phyloP scores from a whole-genome alignment of 64 coral and sea anemone genomes.

The Montipora foliosa region DNA sequence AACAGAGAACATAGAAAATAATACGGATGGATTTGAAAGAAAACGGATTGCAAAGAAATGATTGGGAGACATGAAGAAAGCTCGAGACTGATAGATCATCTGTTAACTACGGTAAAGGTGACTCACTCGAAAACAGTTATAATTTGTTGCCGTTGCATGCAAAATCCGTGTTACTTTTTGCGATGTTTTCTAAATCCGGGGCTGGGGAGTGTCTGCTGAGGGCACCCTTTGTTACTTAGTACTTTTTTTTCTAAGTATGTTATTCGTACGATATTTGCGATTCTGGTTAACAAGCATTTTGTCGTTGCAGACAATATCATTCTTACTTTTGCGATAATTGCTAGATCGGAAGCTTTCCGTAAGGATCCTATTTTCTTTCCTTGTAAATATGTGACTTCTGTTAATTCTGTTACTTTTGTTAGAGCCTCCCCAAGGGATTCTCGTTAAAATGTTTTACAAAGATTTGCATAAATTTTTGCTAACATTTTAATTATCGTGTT shows the following conservation, averaged over 20 bases:
- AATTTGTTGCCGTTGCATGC: background rate
- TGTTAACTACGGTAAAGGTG: background rate
- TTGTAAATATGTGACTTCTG: too few relatives aligned
- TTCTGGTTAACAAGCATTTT: background rate
- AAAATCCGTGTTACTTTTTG: background rate
- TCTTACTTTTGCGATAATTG: background rate
- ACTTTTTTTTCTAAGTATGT: background rate
- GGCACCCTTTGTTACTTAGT: background rate
- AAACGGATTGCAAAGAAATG: background rate
- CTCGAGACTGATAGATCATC: background rate
- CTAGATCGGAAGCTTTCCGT: background rate
- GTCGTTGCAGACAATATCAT: background rate
- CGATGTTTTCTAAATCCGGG: background rate
- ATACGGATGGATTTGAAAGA: background rate
- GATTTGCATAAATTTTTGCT: too few relatives aligned
- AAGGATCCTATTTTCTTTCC: background rate
- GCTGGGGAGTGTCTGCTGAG: background rate
- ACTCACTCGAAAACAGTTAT: background rate
- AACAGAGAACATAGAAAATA: background rate
- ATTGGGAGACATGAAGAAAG: background rate
- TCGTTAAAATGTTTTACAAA: too few relatives aligned
- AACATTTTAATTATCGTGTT: too few relatives aligned
- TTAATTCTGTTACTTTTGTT: too few relatives aligned
- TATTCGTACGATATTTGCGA: background rate
- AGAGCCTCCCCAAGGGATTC: too few relatives aligned